phyloP scores from a whole-genome alignment of 2,797 vertebrate genomes.

The Acanthurus leucopareius region DNA sequence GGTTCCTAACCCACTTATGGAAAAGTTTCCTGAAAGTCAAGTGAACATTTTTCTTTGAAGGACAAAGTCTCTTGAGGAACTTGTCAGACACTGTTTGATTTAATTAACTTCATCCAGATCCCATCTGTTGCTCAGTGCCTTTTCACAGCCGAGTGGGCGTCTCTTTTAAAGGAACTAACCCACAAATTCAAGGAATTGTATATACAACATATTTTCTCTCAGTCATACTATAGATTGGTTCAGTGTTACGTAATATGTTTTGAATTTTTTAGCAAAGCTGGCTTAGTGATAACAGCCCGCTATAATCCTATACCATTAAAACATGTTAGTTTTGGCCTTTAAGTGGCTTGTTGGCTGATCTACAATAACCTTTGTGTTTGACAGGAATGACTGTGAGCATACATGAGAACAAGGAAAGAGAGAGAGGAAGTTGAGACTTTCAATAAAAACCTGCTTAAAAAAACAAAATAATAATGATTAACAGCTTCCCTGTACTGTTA shows the following conservation, averaged over 20 bases:
- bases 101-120: conserved; percentile 16
- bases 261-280: conserved; percentile 38
- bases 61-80: no score
- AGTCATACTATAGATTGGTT: neutral
- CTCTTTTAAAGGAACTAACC: conserved; percentile 27
- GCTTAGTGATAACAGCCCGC: conserved; percentile 36
- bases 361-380: conserved; percentile 8
- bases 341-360: conserved; percentile 27
- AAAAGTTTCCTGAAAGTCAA: neutral
- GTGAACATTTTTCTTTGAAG: neutral
- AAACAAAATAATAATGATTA: neutral
- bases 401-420: neutral
- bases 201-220: conserved; percentile 13
- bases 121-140: conserved; percentile 10
- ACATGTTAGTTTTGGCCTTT: neutral
- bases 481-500: neutral
- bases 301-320: conserved; percentile 30
- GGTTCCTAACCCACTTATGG: neutral
- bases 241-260: conserved; percentile 60
- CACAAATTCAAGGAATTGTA: conserved; percentile 16
- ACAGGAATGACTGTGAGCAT: neutral
- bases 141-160: neutral
- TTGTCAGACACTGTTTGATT: neutral
- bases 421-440: neutral
- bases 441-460: conserved; percentile 21